A percentile compares a stretch with the other conserved stretches of the same genome.
These are phyloP conservation scores for Sebastes nivosus DNA, from an alignment of 2,797 vertebrate genomes.

Conservation along the genomic window DNA sequence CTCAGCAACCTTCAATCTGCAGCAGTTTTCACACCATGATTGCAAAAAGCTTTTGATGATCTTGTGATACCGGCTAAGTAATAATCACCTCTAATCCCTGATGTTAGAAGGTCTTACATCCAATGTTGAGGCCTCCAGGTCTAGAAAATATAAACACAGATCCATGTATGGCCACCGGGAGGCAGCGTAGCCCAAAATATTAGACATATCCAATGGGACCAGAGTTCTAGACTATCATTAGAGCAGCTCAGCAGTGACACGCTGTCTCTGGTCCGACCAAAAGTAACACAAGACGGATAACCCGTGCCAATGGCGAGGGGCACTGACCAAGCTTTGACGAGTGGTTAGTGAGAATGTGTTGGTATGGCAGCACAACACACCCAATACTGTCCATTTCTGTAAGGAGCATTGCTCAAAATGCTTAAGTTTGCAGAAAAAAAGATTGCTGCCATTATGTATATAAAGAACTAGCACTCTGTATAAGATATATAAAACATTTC, in stretches of 20 bases:
- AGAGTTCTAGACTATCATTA: background rate
- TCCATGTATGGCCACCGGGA: slow-evolving; percentile 46
- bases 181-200: slow-evolving; percentile 40
- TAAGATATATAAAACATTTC: slow-evolving; percentile 13
- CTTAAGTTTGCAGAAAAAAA: slow-evolving; percentile 17
- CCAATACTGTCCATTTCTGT: background rate
- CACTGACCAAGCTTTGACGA: too few species aligned
- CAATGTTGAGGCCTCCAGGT: background rate
- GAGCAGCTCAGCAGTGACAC: background rate
- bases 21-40: background rate
- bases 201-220: background rate
- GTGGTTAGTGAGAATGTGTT: too few species aligned
- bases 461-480: slow-evolving; percentile 8
- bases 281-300: too few species aligned
- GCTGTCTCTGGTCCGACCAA: too few species aligned
- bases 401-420: background rate
- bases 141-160: background rate
- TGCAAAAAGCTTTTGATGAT: background rate
- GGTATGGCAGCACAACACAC: background rate
- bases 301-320: too few species aligned
- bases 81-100: background rate
- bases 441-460: background rate
- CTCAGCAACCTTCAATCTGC: background rate
- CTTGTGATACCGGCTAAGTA: background rate
- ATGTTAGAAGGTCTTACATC: background rate